These are phyloP conservation scores for Chrysina gloriosa DNA, from an alignment of 2,888 invertebrate genomes.

Conservation along the genomic window DNA sequence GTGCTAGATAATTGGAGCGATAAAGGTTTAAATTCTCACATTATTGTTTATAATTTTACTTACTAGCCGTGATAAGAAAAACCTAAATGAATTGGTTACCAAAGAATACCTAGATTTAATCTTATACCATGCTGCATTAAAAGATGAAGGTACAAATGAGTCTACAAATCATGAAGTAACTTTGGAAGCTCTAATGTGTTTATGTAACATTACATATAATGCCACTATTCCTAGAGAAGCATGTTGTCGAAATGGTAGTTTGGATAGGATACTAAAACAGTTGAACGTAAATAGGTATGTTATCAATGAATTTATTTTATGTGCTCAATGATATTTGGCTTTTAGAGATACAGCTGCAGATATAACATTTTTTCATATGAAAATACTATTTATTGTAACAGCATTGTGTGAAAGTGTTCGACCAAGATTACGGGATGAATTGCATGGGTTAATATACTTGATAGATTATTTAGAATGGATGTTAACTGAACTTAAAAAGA, in stretches of 20 bases:
- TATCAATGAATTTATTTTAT: not conserved
- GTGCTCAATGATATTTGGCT: not conserved
- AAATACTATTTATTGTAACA: constrained; percentile 88
- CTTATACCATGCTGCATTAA: constrained; percentile 74
- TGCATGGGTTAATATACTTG: constrained; percentile 77
- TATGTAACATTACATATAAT: constrained; percentile 91
- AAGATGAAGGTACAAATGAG: constrained; percentile 61
- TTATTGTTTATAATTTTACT: not conserved
- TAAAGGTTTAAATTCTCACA: not conserved
- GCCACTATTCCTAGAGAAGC: constrained; percentile 72
- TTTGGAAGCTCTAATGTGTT: constrained; percentile 86
- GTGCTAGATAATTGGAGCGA: too few relatives aligned
- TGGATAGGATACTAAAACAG: constrained; percentile 79
- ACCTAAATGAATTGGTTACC: constrained; percentile 76
- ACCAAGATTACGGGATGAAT: constrained; percentile 73
- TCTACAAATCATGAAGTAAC: constrained; percentile 69
- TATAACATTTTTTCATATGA: constrained; percentile 87
- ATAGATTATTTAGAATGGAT: constrained; percentile 76
- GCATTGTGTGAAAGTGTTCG: constrained; percentile 81
- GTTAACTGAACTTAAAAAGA: constrained; percentile 62
- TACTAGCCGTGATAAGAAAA: constrained; percentile 81
- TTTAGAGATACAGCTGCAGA: constrained; percentile 72
- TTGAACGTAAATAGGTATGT: constrained; percentile 52
- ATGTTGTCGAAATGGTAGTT: constrained; percentile 72
- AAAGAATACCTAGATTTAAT: constrained; percentile 76